phyloP scores from a whole-genome alignment of 2,888 invertebrate genomes.

The Trisateles emortualis region DNA sequence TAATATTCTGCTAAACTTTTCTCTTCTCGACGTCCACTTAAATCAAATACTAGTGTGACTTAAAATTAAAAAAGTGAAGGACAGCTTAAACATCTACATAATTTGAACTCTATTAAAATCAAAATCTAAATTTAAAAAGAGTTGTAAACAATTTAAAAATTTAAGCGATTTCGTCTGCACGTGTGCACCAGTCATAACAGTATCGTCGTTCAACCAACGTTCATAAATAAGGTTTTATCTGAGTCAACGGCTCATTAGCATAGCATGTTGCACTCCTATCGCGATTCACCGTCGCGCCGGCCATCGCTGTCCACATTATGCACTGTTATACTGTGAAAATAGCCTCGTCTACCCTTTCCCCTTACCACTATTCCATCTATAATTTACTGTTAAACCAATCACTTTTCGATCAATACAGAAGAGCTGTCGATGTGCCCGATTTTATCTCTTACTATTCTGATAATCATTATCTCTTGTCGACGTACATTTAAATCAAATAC shows the following conservation, averaged over 20 bases:
- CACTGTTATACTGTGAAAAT: constrained; percentile 37
- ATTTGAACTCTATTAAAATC: too few species aligned
- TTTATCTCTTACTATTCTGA: constrained; percentile 2
- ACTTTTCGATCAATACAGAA: constrained; percentile 13
- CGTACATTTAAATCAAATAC: constrained; percentile 1
- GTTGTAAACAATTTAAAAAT: not conserved
- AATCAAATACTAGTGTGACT: too few species aligned
- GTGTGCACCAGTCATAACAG: constrained; percentile 37
- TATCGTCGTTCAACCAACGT: constrained; percentile 50
- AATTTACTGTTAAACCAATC: constrained; percentile 33
- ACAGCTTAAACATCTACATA: too few species aligned
- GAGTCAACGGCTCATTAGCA: constrained; percentile 75
- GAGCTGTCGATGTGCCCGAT: not conserved
- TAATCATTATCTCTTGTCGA: not conserved
- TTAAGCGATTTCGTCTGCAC: constrained; percentile 20
- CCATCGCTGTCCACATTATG: constrained; percentile 48
- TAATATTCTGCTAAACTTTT: too few species aligned
- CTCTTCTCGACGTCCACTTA: too few species aligned
- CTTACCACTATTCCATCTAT: constrained; percentile 21
- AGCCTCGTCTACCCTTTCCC: constrained; percentile 26
- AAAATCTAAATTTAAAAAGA: not conserved
- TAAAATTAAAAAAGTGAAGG: too few species aligned
- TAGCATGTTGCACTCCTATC: constrained; percentile 70
- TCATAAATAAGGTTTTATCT: constrained; percentile 77
- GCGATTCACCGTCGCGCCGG: constrained; percentile 58